Percentiles rank a stretch among this genome's conserved stretches.
phyloP scores from a whole-genome alignment of 2,888 invertebrate species.

The Troides aeacus region DNA sequence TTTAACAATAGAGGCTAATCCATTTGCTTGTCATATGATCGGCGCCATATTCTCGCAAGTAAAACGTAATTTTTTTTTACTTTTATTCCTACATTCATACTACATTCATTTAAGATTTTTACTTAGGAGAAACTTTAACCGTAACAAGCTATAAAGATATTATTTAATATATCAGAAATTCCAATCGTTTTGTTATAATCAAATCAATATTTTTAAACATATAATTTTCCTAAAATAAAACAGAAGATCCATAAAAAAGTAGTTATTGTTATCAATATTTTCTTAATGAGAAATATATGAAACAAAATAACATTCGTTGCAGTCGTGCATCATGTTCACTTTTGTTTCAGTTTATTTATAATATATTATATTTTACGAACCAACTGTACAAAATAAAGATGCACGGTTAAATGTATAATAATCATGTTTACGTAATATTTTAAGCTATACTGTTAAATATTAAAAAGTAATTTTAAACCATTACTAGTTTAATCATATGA shows the following conservation, averaged over 20 bases:
- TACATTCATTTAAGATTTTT: not conserved
- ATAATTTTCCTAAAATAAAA: not conserved
- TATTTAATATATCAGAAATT: no score
- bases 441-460: not conserved
- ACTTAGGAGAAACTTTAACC: not conserved
- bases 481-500: not conserved
- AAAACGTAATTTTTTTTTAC: not conserved
- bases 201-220: not conserved
- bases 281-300: not conserved
- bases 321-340: not conserved
- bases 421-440: not conserved
- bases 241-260: no score
- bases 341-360: not conserved
- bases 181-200: no score
- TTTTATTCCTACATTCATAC: not conserved
- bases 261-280: not conserved
- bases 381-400: not conserved
- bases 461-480: not conserved
- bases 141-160: no score
- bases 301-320: not conserved
- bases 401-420: not conserved
- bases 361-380: not conserved
- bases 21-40: constrained; percentile 27
- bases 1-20: constrained; percentile 28
- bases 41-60: constrained; percentile 12